Evolutionary conservation across 2,888 invertebrate species (phyloP).

Genomic region (Netelia melanura): DNA sequence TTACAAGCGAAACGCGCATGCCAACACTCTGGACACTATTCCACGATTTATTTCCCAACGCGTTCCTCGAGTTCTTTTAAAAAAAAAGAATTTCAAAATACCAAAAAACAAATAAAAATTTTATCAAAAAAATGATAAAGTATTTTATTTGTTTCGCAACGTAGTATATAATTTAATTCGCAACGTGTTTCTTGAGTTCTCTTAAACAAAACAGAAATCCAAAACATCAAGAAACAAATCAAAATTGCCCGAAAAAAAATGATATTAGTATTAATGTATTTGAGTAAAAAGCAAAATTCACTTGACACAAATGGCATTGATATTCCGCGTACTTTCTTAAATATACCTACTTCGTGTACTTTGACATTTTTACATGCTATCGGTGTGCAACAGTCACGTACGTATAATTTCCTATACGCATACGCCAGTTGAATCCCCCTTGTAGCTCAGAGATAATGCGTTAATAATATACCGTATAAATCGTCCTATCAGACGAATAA

Average conservation of each 20-base stretch:
- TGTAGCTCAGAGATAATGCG: conserved; percentile 63
- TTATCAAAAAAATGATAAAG: no score
- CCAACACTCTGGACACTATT: conserved; percentile 60
- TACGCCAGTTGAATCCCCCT: conserved; percentile 19
- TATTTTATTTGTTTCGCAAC: no score
- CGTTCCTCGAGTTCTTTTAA: conserved; percentile 11
- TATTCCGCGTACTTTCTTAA: neutral
- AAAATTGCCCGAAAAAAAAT: no score
- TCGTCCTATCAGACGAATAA: conserved; percentile 68
- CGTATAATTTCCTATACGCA: conserved; percentile 42
- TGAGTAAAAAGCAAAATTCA: no score
- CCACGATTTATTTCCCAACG: conserved; percentile 77
- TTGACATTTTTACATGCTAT: conserved; percentile 8
- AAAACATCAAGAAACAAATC: no score
- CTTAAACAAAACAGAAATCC: no score
- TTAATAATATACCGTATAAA: conserved; percentile 67
- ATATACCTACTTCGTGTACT: neutral
- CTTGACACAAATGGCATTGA: conserved; percentile 6
- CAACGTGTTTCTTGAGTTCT: no score
- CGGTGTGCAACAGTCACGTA: conserved; percentile 20
- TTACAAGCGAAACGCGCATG: conserved; percentile 77
- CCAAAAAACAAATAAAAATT: no score
- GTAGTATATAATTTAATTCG: no score
- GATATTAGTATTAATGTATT: no score
- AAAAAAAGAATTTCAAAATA: neutral